These are phyloP conservation scores for Xestia sexstrigata DNA, from an alignment of 2,888 invertebrate species.

Conservation along the genomic window DNA sequence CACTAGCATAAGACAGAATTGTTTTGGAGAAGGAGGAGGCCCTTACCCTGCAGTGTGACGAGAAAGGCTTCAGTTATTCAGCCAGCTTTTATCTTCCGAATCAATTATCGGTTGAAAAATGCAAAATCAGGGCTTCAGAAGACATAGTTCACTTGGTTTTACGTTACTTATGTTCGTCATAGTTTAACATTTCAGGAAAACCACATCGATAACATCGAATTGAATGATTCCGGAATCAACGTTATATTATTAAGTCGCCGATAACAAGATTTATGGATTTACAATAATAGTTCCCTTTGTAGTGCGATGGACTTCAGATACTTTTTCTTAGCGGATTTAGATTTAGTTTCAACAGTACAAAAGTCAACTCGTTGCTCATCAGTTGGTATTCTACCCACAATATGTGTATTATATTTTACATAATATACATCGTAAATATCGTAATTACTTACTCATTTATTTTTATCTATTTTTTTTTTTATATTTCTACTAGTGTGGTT, in stretches of 20 bases:
- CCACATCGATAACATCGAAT: neutral
- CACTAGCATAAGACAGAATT: neutral
- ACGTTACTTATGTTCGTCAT: neutral
- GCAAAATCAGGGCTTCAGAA: neutral
- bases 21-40: neutral
- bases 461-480: constrained; percentile 2
- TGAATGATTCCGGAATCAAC: constrained; percentile 12
- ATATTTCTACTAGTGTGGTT: constrained; percentile 12
- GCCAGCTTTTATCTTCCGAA: neutral
- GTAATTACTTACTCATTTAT: neutral
- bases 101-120: neutral
- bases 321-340: neutral
- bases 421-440: constrained; percentile 8
- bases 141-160: neutral
- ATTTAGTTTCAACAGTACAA: neutral
- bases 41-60: neutral
- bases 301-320: neutral
- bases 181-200: constrained; percentile 11
- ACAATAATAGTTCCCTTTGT: neutral
- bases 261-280: constrained; percentile 19
- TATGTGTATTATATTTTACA: constrained; percentile 11
- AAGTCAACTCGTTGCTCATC: neutral
- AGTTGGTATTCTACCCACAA: constrained; percentile 1
- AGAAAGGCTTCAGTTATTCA: neutral
- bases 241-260: constrained; percentile 12